Percentiles rank a stretch among this genome's conserved stretches.
phyloP scores from a whole-genome alignment of 2,888 invertebrate species.

The Cheilosia grossa region DNA sequence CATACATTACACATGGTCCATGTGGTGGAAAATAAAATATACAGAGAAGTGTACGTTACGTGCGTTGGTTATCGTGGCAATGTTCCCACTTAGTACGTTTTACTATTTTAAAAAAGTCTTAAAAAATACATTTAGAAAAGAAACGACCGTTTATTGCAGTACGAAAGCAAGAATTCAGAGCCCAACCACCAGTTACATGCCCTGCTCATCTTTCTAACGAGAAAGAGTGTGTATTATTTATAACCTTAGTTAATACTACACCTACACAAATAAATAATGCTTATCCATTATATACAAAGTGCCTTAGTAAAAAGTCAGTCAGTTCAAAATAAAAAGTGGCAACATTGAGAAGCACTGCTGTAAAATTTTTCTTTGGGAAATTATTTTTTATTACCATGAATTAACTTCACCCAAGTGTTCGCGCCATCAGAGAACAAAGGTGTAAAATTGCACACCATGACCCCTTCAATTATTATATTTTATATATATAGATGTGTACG shows the following conservation, averaged over 20 bases:
- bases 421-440: conserved; percentile 48
- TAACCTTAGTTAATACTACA: too few relatives aligned
- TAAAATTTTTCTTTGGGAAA: conserved; percentile 8
- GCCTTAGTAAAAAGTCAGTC: neutral
- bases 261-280: too few relatives aligned
- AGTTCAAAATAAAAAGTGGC: conserved; percentile 6
- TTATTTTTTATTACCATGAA: conserved; percentile 50
- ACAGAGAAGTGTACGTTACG: neutral
- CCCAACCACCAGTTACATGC: too few relatives aligned
- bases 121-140: too few relatives aligned
- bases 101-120: too few relatives aligned
- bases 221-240: too few relatives aligned
- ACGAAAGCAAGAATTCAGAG: too few relatives aligned
- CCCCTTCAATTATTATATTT: conserved; percentile 61
- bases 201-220: too few relatives aligned
- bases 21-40: neutral
- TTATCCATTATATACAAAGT: too few relatives aligned
- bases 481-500: conserved; percentile 7
- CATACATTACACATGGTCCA: neutral
- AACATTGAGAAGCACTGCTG: neutral
- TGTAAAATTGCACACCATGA: conserved; percentile 71
- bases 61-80: neutral
- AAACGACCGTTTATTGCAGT: too few relatives aligned
- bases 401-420: conserved; percentile 11
- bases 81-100: too few relatives aligned